phyloP scores from a whole-genome alignment of 1,140 invertebrate species.

The Euglossa dilemma region DNA sequence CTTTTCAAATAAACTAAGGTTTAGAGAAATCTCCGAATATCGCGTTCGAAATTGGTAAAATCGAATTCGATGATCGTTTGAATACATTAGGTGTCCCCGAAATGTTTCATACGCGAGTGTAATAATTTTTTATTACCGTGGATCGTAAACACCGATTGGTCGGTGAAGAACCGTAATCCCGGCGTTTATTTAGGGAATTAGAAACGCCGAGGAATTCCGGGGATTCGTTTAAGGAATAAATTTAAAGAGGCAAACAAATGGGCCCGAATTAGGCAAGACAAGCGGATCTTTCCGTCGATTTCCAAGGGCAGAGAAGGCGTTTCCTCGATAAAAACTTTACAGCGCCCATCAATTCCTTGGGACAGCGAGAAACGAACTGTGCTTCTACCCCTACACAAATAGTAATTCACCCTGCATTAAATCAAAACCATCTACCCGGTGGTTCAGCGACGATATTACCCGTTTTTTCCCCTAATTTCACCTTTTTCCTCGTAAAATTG shows the following conservation, averaged over 20 bases:
- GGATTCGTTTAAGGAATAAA: neutral
- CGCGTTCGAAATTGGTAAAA: too few species aligned
- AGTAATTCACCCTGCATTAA: constrained; percentile 15
- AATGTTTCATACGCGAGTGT: neutral
- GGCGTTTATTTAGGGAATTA: neutral
- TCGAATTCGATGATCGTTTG: neutral
- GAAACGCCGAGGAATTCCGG: neutral
- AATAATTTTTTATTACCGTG: neutral
- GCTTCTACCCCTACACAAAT: neutral
- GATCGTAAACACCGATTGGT: neutral
- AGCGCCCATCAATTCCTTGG: constrained; percentile 44
- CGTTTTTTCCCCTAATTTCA: constrained; percentile 24
- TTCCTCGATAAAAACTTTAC: constrained; percentile 26
- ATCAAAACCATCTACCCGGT: constrained; percentile 1
- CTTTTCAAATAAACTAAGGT: too few species aligned
- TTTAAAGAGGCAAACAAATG: neutral
- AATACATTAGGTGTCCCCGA: too few species aligned
- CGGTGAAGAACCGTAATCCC: neutral
- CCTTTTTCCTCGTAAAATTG: neutral
- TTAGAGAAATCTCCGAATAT: too few species aligned
- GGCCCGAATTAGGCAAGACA: neutral
- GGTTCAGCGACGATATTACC: constrained; percentile 46
- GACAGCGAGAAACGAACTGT: constrained; percentile 25
- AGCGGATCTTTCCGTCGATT: constrained; percentile 10
- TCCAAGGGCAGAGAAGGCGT: constrained; percentile 1